Evolutionary conservation across 2,888 invertebrate genomes (phyloP).

Genomic region (Argynnis bischoffii): DNA sequence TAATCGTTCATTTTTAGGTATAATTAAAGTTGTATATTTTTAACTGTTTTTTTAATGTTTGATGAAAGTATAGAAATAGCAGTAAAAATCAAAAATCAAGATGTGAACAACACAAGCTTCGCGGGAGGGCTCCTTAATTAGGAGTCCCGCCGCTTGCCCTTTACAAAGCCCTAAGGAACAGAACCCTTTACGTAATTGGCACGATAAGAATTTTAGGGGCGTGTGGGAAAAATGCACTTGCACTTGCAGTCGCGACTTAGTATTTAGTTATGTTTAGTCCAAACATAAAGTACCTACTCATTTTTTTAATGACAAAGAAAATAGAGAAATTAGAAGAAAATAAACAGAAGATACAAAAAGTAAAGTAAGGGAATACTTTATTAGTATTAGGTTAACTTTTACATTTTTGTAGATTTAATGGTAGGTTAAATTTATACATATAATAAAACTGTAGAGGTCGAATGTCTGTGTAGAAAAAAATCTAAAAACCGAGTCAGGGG

Average conservation of each 20-base stretch:
- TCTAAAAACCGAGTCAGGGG: too few relatives aligned
- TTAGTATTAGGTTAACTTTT: too few relatives aligned
- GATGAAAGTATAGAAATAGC: slow-evolving; percentile 27
- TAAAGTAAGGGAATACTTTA: too few relatives aligned
- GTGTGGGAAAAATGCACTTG: slow-evolving; percentile 74
- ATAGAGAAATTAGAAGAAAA: not conserved
- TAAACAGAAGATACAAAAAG: not conserved
- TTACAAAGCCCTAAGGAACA: slow-evolving; percentile 62
- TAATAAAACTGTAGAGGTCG: too few relatives aligned
- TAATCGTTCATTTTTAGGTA: not conserved
- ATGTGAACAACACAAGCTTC: slow-evolving; percentile 45
- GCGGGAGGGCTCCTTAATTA: slow-evolving; percentile 75
- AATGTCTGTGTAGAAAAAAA: too few relatives aligned
- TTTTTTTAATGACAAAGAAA: not conserved
- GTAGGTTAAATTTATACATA: too few relatives aligned
- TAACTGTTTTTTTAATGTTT: slow-evolving; percentile 1
- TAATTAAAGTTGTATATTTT: slow-evolving; percentile 10
- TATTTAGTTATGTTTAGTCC: slow-evolving; percentile 10
- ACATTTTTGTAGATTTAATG: too few relatives aligned
- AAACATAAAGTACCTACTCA: not conserved
- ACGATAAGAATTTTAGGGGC: slow-evolving; percentile 75
- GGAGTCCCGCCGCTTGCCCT: slow-evolving; percentile 77
- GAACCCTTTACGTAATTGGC: slow-evolving; percentile 77
- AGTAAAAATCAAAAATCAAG: slow-evolving; percentile 36
- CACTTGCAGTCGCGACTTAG: slow-evolving; percentile 59